Conservation (phyloP, 1,140 invertebrate genomes). For the Drosophila ercepeae region DNA sequence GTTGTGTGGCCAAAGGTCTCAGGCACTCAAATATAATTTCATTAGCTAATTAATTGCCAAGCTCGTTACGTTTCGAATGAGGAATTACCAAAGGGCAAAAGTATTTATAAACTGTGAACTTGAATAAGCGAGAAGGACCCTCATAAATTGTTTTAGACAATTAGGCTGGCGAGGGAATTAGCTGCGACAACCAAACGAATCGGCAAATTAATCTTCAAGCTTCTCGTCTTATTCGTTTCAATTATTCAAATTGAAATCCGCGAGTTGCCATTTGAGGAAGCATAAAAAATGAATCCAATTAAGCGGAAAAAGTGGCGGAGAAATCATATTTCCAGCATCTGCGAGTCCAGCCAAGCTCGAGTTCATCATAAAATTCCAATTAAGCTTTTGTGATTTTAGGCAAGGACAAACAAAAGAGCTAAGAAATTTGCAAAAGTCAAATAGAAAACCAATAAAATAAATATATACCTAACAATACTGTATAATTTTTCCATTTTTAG, state of each 20-base stretch:
- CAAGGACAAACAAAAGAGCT: neutral
- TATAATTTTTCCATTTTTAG: neutral
- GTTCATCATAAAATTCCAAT: neutral
- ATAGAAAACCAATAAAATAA: neutral
- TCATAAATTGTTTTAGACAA: slow-evolving; percentile 53
- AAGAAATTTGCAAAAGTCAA: neutral
- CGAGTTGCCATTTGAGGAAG: slow-evolving; percentile 18
- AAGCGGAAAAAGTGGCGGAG: neutral
- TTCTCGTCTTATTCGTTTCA: slow-evolving; percentile 47
- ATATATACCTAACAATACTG: neutral
- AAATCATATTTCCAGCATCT: neutral
- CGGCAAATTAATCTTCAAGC: slow-evolving; percentile 45
- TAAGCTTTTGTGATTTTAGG: slow-evolving; percentile 1
- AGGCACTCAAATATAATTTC: slow-evolving; percentile 57
- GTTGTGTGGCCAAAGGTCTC: slow-evolving; percentile 35
- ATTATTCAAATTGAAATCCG: slow-evolving; percentile 44
- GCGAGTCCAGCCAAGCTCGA: neutral
- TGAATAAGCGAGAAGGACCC: slow-evolving; percentile 33
- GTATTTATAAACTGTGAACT: slow-evolving; percentile 50
- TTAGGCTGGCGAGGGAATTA: slow-evolving; percentile 34
- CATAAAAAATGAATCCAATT: slow-evolving; percentile 31
- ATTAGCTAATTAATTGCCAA: slow-evolving; percentile 74
- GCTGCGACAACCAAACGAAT: slow-evolving; percentile 29
- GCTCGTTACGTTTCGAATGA: slow-evolving; percentile 38
- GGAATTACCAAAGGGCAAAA: slow-evolving; percentile 31